Conservation (phyloP, 2,113 vertebrate genomes). For the Neotragus moschatus region DNA sequence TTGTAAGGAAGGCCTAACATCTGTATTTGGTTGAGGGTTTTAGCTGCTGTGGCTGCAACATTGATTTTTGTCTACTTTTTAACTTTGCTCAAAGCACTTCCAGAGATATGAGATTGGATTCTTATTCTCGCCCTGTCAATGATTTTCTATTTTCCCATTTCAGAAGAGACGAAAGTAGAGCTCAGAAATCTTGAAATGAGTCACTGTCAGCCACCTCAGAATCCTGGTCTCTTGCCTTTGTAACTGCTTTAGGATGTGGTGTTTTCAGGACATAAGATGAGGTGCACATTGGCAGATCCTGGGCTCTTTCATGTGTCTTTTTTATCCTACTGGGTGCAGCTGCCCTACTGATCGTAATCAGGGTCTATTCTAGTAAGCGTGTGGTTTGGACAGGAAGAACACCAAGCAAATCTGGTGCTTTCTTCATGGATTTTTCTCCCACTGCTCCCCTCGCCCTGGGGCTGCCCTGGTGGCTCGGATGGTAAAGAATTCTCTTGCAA, state of each 20-base stretch:
- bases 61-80: slow-evolving; percentile 3
- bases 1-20: not conserved
- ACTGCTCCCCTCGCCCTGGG: not conserved
- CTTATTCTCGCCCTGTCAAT: not conserved
- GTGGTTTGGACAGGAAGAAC: not conserved
- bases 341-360: not conserved
- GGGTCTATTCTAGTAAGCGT: not conserved
- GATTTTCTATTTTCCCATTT: not conserved
- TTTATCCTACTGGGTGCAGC: not conserved
- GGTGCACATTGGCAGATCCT: not conserved
- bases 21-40: not conserved
- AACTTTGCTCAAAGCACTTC: slow-evolving; percentile 26
- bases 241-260: not conserved
- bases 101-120: not conserved
- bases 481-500: not conserved
- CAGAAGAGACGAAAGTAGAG: not conserved
- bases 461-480: not conserved
- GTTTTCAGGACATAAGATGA: not conserved
- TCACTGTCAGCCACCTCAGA: not conserved
- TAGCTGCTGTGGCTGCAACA: not conserved
- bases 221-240: not conserved
- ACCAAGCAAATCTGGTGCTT: not conserved
- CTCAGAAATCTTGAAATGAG: not conserved
- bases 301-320: not conserved
- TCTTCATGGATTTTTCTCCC: not conserved